phyloP scores from a whole-genome alignment of 1,140 invertebrate species.

The Pissodes strobi region DNA sequence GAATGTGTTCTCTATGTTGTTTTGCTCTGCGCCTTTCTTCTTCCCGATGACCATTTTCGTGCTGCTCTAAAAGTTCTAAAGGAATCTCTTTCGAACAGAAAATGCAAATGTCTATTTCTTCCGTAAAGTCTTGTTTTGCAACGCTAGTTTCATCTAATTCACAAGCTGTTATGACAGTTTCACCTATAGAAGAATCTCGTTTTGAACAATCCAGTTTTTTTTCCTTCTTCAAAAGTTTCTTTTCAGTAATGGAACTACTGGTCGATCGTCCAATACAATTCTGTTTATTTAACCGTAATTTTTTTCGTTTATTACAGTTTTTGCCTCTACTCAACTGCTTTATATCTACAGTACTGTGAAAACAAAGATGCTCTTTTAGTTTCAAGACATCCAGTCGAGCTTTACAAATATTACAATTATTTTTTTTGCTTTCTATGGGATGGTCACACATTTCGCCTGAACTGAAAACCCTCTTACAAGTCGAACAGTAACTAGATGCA shows the following conservation, averaged over 20 bases:
- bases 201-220: too few species aligned
- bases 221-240: too few species aligned
- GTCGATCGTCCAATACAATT: too few species aligned
- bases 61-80: background rate
- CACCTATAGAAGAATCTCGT: too few species aligned
- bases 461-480: background rate
- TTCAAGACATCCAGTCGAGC: background rate
- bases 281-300: too few species aligned
- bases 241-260: too few species aligned
- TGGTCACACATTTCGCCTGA: background rate
- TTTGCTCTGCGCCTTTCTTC: slow-evolving; percentile 7
- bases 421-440: background rate
- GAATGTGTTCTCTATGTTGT: background rate
- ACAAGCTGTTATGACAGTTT: background rate
- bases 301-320: background rate
- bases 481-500: background rate
- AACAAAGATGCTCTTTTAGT: background rate
- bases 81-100: slow-evolving; percentile 25
- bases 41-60: slow-evolving; percentile 14
- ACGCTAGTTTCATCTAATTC: background rate
- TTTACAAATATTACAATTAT: background rate
- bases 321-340: background rate
- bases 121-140: background rate
- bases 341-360: background rate
- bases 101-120: slow-evolving; percentile 25